Evolutionary conservation across 2,888 invertebrate species (phyloP).

Genomic region (Sphaerolaimus hirsutus): DNA sequence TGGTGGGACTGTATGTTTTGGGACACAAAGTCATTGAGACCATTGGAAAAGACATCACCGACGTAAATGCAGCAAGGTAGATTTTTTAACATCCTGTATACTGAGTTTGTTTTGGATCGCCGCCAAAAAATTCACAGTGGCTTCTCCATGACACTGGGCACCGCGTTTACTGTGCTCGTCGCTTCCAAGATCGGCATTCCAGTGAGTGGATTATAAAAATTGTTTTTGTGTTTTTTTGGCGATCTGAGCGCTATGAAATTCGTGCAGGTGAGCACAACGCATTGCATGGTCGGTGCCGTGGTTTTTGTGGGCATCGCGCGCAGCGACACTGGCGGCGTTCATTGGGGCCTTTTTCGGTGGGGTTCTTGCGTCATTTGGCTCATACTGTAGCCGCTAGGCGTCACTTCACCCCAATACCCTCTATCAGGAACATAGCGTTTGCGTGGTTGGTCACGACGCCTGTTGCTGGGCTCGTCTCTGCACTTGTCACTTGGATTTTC

Average conservation of each 20-base stretch:
- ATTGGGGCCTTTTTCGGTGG: constrained; percentile 7
- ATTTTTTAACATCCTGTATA: not conserved
- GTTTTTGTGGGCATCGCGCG: constrained; percentile 15
- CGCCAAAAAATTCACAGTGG: constrained; percentile 6
- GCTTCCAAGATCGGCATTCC: constrained; percentile 13
- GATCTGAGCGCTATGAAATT: not conserved
- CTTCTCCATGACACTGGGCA: constrained; percentile 16
- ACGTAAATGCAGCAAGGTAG: constrained; percentile 8
- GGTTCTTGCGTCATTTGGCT: too few relatives aligned
- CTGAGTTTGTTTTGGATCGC: not conserved
- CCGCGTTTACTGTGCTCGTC: constrained; percentile 17
- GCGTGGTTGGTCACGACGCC: constrained; percentile 8
- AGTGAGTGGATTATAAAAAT: not conserved
- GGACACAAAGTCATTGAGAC: constrained; percentile 9
- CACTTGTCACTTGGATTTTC: constrained; percentile 5
- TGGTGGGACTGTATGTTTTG: constrained; percentile 7
- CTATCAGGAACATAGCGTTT: constrained; percentile 3
- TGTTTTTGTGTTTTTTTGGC: not conserved
- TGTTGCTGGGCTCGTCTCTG: constrained; percentile 4
- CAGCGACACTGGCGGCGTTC: constrained; percentile 12
- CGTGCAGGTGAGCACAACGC: constrained; percentile 16
- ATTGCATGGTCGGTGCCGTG: constrained; percentile 16
- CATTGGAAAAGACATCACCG: constrained; percentile 7
- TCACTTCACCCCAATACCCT: too few relatives aligned
- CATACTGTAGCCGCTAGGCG: too few relatives aligned